Conservation (phyloP, 2,797 vertebrate genomes). For the Pteropus rufus region DNA sequence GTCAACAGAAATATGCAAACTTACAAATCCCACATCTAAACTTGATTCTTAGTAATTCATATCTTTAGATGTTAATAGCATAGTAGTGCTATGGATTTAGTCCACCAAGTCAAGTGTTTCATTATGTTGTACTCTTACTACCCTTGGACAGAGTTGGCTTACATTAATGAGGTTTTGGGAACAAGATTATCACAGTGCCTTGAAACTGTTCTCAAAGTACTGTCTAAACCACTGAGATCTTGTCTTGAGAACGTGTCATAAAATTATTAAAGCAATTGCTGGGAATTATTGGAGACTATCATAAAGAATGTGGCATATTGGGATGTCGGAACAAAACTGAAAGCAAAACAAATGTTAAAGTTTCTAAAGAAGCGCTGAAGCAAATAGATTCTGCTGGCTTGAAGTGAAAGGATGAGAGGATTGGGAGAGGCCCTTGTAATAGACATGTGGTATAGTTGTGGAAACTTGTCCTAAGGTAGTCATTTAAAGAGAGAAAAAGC, state of each 20-base stretch:
- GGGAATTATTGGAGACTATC: neutral
- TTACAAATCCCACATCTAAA: slow-evolving; percentile 57
- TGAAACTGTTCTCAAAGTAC: slow-evolving; percentile 21
- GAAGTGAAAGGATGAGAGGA: neutral
- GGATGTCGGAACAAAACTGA: neutral
- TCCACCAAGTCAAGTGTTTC: slow-evolving; percentile 52
- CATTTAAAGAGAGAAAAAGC: neutral
- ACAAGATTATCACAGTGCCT: neutral
- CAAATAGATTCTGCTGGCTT: neutral
- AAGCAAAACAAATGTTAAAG: neutral
- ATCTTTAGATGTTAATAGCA: slow-evolving; percentile 50
- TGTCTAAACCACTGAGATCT: neutral
- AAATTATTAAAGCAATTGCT: slow-evolving; percentile 38
- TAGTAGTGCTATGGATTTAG: neutral
- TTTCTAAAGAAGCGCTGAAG: neutral
- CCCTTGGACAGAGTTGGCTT: neutral
- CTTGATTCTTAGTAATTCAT: slow-evolving; percentile 45
- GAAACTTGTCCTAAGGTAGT: neutral
- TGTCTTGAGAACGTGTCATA: neutral
- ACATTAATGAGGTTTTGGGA: slow-evolving; percentile 21
- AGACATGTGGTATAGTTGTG: neutral
- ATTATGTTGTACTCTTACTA: slow-evolving; percentile 7
- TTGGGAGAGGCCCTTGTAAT: neutral
- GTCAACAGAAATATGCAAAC: slow-evolving; percentile 57
- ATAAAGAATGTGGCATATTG: neutral